These are phyloP conservation scores for Brachionus manjavacas DNA, from an alignment of 1,140 invertebrate species.

Conservation along the genomic window DNA sequence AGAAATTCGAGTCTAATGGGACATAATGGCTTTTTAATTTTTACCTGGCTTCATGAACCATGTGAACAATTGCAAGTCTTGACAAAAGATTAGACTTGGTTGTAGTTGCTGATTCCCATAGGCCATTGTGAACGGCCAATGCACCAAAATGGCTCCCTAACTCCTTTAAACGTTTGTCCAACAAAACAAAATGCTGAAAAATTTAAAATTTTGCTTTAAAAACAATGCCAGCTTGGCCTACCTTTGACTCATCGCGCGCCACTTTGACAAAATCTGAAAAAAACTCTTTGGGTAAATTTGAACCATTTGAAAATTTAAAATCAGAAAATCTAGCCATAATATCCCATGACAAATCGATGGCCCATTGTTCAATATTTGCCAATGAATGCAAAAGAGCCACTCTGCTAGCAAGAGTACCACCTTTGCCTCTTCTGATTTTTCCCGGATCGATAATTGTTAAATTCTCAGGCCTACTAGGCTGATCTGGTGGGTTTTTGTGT, in stretches of 20 bases:
- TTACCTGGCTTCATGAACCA: conserved; percentile 46
- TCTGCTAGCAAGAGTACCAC: conserved; percentile 44
- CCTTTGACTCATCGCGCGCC: conserved; percentile 46
- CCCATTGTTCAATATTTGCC: conserved; percentile 48
- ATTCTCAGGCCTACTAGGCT: conserved; percentile 43
- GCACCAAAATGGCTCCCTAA: conserved; percentile 46
- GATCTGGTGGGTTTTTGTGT: conserved; percentile 44
- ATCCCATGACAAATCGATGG: conserved; percentile 47
- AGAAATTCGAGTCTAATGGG: neutral
- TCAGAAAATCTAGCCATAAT: conserved; percentile 45
- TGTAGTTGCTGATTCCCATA: conserved; percentile 45
- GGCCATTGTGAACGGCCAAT: conserved; percentile 46
- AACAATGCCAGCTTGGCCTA: neutral
- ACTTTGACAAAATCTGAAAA: conserved; percentile 46
- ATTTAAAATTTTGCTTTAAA: neutral
- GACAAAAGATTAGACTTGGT: conserved; percentile 45
- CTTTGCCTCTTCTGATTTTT: conserved; percentile 46
- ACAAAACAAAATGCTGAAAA: conserved; percentile 45
- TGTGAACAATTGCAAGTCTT: conserved; percentile 46
- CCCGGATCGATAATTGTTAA: conserved; percentile 45
- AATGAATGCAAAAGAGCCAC: conserved; percentile 46
- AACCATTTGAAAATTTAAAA: conserved; percentile 31
- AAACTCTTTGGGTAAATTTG: conserved; percentile 44
- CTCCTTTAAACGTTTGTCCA: conserved; percentile 44
- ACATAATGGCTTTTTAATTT: conserved; percentile 31